Percentiles rank a stretch among this genome's conserved stretches.
Conservation (phyloP, 2,797 vertebrate genomes). For the Semotilus atromaculatus region DNA sequence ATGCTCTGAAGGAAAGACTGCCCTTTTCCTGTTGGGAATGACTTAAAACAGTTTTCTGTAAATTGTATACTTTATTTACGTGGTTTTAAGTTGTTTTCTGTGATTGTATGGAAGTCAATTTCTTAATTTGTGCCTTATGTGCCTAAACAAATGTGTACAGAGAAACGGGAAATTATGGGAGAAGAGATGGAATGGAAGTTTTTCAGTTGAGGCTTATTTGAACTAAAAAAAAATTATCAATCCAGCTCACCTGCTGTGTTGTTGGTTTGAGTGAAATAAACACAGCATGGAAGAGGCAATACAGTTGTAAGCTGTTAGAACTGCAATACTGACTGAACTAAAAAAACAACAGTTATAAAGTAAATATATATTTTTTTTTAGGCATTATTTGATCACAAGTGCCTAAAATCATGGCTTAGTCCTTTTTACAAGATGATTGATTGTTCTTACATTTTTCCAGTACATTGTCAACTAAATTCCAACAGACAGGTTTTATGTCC, state of each 20-base stretch:
- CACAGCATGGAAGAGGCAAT: background rate
- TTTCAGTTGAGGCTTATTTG: background rate
- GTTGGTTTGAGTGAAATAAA: background rate
- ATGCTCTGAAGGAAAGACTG: background rate
- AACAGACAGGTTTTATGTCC: conserved; percentile 9
- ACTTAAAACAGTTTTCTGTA: background rate
- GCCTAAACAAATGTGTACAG: background rate
- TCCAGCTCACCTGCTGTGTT: background rate
- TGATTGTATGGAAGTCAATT: background rate
- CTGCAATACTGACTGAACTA: background rate
- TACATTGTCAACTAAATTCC: background rate
- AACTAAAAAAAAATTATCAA: background rate
- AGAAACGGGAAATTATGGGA: background rate
- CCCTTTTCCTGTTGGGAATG: background rate
- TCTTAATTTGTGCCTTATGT: background rate
- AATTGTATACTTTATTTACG: background rate
- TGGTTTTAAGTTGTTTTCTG: background rate
- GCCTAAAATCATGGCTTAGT: background rate
- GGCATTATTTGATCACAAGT: background rate
- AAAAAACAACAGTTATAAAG: background rate
- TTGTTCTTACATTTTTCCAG: background rate
- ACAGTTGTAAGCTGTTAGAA: background rate
- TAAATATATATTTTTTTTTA: background rate
- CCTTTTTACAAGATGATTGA: background rate
- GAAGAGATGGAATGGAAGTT: background rate